Percentiles rank a stretch among this genome's conserved stretches.
Evolutionary conservation across 2,113 vertebrate genomes (phyloP).

Genomic region (Corythornis vintsioides): DNA sequence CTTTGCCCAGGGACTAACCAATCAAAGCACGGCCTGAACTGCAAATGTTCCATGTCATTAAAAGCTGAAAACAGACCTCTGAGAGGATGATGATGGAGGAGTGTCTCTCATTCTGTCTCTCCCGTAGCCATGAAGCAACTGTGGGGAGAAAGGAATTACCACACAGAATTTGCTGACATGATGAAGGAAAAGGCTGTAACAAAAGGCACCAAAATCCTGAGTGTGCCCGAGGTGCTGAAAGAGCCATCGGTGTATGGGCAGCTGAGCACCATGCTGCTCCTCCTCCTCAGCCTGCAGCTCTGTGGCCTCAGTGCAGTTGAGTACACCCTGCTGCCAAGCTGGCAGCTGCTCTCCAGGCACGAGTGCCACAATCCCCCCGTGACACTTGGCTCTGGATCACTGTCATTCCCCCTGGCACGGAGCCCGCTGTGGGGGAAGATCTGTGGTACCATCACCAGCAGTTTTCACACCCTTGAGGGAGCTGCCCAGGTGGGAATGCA

Average conservation of each 20-base stretch:
- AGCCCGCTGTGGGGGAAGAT: background rate
- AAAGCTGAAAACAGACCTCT: background rate
- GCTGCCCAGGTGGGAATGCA: background rate
- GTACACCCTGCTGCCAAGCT: background rate
- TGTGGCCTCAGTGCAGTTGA: conserved; percentile 84
- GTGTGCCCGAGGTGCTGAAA: conserved; percentile 75
- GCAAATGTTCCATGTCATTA: background rate
- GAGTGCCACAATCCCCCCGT: background rate
- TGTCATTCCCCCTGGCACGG: background rate
- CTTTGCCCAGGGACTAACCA: background rate
- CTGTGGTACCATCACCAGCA: background rate
- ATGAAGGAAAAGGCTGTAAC: conserved; percentile 74
- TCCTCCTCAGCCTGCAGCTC: conserved; percentile 76
- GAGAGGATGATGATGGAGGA: background rate
- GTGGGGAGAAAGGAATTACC: conserved; percentile 77
- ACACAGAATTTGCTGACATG: conserved; percentile 79
- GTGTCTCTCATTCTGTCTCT: background rate
- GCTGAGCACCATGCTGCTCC: conserved; percentile 69
- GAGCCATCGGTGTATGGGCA: conserved; percentile 73
- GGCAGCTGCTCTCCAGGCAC: background rate
- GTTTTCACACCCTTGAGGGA: background rate
- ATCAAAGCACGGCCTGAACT: background rate
- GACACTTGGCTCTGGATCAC: background rate
- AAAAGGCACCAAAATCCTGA: conserved; percentile 64
- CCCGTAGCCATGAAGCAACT: conserved; percentile 77